A percentile compares a stretch with the other conserved stretches of the same genome.
phyloP scores from a whole-genome alignment of 2,797 vertebrate species.

The Spondyliosoma cantharus region DNA sequence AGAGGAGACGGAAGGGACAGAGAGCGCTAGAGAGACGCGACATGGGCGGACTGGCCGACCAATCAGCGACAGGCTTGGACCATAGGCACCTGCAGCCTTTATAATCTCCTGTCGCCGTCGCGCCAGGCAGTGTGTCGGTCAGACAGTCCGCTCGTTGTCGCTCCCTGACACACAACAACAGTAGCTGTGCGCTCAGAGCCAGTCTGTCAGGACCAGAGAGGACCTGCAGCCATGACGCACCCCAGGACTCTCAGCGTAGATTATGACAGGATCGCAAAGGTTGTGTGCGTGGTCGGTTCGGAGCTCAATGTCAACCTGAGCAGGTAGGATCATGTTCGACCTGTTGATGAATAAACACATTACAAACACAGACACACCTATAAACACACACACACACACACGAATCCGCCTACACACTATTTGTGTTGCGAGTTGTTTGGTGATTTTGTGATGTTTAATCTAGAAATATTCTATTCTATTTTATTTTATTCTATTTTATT shows the following conservation, averaged over 20 bases:
- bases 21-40: background rate
- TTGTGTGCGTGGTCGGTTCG: slow-evolving; percentile 86
- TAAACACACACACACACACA: background rate
- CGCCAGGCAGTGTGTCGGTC: no score
- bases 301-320: slow-evolving; percentile 81
- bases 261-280: slow-evolving; percentile 75
- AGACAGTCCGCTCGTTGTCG: background rate
- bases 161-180: background rate
- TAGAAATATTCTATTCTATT: background rate
- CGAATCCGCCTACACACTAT: background rate
- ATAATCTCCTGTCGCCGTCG: background rate
- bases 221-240: slow-evolving; percentile 71
- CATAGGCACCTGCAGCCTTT: slow-evolving; percentile 3
- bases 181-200: accelerated
- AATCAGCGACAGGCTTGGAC: slow-evolving; percentile 29
- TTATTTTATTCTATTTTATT: background rate
- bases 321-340: slow-evolving; percentile 78
- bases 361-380: background rate
- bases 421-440: background rate
- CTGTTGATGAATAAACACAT: background rate
- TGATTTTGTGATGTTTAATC: background rate
- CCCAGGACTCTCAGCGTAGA: slow-evolving; percentile 87
- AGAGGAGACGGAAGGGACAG: background rate
- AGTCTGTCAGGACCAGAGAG: background rate
- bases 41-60: slow-evolving; percentile 19